These are phyloP conservation scores for Echinops telfairi DNA, from an alignment of 2,113 vertebrate genomes.

Conservation along the genomic window DNA sequence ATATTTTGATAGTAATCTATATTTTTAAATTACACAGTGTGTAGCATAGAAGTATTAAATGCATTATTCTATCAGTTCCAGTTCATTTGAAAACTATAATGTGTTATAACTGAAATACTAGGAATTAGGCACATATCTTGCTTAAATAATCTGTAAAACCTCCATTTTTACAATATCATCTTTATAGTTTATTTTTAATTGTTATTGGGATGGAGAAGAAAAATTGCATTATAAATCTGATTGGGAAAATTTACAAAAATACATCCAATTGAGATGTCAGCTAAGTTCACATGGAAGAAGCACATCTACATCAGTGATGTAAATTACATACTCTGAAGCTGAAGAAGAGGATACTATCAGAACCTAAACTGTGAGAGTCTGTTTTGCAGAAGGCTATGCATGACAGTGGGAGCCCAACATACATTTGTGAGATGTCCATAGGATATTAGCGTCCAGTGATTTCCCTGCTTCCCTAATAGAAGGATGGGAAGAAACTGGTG, in stretches of 20 bases:
- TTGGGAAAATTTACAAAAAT: neutral
- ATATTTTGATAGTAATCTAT: conserved; percentile 7
- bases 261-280: no score
- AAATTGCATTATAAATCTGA: neutral
- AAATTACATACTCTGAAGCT: no score
- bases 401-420: no score
- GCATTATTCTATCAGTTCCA: neutral
- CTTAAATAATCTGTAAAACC: neutral
- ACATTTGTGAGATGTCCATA: no score
- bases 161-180: neutral
- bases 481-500: no score
- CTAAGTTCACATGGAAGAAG: no score
- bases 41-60: neutral
- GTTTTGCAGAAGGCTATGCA: no score
- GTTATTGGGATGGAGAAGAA: neutral
- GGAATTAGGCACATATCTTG: neutral
- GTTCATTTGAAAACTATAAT: neutral
- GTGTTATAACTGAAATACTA: conserved; percentile 13
- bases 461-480: no score
- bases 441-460: no score
- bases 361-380: no score
- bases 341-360: no score
- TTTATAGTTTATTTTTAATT: neutral
- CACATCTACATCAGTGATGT: no score
- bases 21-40: neutral